phyloP scores from a whole-genome alignment of 92 coral and sea anemone genomes.

The Palythoa heliodiscus region DNA sequence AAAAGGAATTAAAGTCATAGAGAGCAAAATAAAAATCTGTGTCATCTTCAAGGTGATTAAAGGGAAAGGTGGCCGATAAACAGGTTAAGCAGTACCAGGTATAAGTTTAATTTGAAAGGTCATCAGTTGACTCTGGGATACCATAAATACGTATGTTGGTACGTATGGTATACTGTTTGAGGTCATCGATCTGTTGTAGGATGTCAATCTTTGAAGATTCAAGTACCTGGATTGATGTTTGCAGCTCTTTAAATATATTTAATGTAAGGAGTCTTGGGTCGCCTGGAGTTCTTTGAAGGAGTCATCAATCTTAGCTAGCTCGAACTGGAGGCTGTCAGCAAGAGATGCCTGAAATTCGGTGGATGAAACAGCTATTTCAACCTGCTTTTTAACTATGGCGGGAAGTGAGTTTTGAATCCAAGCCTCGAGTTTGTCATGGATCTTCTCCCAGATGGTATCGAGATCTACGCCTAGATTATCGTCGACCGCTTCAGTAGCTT shows the following conservation, averaged over 20 bases:
- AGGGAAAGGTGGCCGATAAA: slow-evolving; percentile 41
- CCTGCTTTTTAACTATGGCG: slow-evolving; percentile 1
- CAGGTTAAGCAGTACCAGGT: slow-evolving; percentile 46
- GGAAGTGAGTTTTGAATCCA: slow-evolving; percentile 14
- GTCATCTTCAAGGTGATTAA: slow-evolving; percentile 41
- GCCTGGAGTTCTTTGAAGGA: slow-evolving; percentile 1
- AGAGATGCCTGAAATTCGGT: slow-evolving; percentile 7
- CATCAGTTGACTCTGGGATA: slow-evolving; percentile 34
- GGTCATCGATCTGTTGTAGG: slow-evolving; percentile 18
- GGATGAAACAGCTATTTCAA: slow-evolving; percentile 4
- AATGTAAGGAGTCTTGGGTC: background rate
- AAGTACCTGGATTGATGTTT: slow-evolving; percentile 9
- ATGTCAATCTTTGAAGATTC: slow-evolving; percentile 9
- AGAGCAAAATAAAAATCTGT: slow-evolving; percentile 41
- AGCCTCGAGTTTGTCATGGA: slow-evolving; percentile 3
- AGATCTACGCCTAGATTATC: background rate
- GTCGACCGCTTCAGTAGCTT: background rate
- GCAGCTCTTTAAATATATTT: background rate
- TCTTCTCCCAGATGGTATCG: background rate
- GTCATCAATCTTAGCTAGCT: slow-evolving; percentile 7
- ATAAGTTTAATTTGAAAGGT: slow-evolving; percentile 39
- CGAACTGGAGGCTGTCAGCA: slow-evolving; percentile 13
- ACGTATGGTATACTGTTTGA: slow-evolving; percentile 37
- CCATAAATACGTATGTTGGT: slow-evolving; percentile 52
- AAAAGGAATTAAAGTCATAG: slow-evolving; percentile 15